Evolutionary conservation across 2,888 invertebrate genomes (phyloP), one percentile per base, ranked within the genome.

Genomic region (Conistra vaccinii): DNA sequence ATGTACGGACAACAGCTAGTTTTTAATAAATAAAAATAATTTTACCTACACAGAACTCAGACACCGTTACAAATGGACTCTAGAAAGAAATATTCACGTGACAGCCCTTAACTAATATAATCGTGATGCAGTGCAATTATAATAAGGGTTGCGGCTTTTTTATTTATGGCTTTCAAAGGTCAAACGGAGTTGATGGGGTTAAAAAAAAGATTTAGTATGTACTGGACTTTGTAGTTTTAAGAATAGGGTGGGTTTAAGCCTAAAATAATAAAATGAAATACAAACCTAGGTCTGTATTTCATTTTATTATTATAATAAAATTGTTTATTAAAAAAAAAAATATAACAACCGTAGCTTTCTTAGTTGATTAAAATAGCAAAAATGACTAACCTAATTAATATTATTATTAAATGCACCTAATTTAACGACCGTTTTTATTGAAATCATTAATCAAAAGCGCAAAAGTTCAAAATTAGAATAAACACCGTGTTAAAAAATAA

Each of bases 391-490:
- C 17, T 42, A 29, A 42, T 29, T 32, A 17, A 48, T 51, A 51
- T 51, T 66, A 17, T 65, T 32, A 66, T 17, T 32, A 32, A 55
- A 45, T 55, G 29, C 1, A 12, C 3, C 17, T 10, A 66, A 48
- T 55, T 32, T 12, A 20, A 26, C 2, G 42, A 63, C 57, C 1
- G 35, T 79, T 57, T 42, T 58, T 48, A 39, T 69, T 12, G 53
- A 68, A 76, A 76, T 60, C 70, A 51, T 81, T 69, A 48, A 76
- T 73, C 53, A 70, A 67, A 81, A 68, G 45, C 14, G 63, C 72
- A 48, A 78, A 78, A 58, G 63, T 72, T 81, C 60, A 58, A 82
- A 81, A 82, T 81, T 82, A 61, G 63, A 81, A 81, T 81, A 73
- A 82, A 65, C 45, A 65, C 3, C 1, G 9, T 48, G 61, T 53